Base-by-base conservation (phyloP, 2,797 vertebrate species). In the Tinamus major region DNA sequence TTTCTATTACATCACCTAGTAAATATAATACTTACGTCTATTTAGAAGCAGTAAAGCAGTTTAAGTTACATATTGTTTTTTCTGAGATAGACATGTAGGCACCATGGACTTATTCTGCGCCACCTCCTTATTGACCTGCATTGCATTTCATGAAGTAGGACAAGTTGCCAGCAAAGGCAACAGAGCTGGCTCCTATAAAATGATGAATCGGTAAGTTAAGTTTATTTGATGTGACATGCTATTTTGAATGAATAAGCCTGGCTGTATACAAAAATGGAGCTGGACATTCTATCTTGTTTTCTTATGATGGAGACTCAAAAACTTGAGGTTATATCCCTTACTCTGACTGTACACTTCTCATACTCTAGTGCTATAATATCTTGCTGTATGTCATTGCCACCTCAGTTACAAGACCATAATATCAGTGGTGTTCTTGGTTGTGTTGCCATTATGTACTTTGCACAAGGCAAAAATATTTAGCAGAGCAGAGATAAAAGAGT, bases 391-490 rank as follows among this genome's bases (percentile, higher is more conserved):
- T 94, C 91, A 94, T 71, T 94, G 44, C 95, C 92, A 93, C 33
- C 65, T 64, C 69, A 76, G 46, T 69, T 79, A 41, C 8, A 14
- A 81, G 48, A 27, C 84, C 79, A 29, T 44, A 84, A 84, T 79
- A 72, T 84, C 61, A 64, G 79, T 92, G 82, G 67, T 93, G 75
- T 79, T 95, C 44, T 92, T 80, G 58, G 42, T 56, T 86, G 18
- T 81, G 70, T 49, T 92, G 72, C 69, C 69, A 72, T 90, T 90
- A 68, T 53, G 91, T 89, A 65, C 64, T 81, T 81, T 93, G 75
- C 85, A 95, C 64, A 74, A 93, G 87, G 63, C 61, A 89, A 93
- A 96, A 94, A 79, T 94, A 94, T 95, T 96, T 95, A 85, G 90
- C 55, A 79, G 88, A 51, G 75, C 77, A 42, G 63, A 95, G 90